Percentiles rank a stretch among this genome's conserved stretches.
These are phyloP conservation scores for Oscarella lobularis DNA, from an alignment of 37 sponge, comb jelly and placozoan genomes.

Conservation along the genomic window DNA sequence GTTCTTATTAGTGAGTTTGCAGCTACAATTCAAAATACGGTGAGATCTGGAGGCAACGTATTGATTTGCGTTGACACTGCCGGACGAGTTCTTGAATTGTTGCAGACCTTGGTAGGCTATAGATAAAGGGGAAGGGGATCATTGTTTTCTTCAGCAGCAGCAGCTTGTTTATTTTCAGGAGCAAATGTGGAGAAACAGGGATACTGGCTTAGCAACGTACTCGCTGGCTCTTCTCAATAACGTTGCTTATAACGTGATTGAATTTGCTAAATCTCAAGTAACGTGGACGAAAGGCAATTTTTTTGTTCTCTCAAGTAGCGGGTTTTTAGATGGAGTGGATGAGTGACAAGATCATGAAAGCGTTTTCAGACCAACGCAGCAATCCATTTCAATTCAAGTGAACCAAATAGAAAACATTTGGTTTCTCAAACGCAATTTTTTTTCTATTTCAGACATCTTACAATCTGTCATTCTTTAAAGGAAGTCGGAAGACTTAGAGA, in stretches of 20 bases:
- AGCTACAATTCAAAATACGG: slow-evolving; percentile 80
- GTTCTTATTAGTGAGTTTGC: not conserved
- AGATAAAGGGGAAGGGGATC: not conserved
- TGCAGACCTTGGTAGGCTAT: slow-evolving; percentile 71
- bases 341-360: slow-evolving; percentile 90
- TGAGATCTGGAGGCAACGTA: slow-evolving; percentile 83
- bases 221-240: slow-evolving; percentile 89
- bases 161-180: slow-evolving; percentile 36
- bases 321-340: slow-evolving; percentile 91
- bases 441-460: not conserved
- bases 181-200: slow-evolving; percentile 86
- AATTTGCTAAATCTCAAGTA: slow-evolving; percentile 96
- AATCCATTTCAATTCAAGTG: slow-evolving; percentile 94
- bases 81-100: slow-evolving; percentile 88
- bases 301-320: not conserved
- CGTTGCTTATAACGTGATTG: slow-evolving; percentile 94
- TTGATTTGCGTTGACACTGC: slow-evolving; percentile 97
- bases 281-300: not conserved
- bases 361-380: slow-evolving; percentile 74
- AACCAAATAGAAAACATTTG: too few relatives aligned
- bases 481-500: not conserved
- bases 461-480: not conserved
- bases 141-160: not conserved
- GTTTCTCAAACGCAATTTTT: not conserved
- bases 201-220: slow-evolving; percentile 86